A percentile compares a stretch with the other conserved stretches of the same genome.
phyloP scores from a whole-genome alignment of 2,888 invertebrate species.

The Pterobdella sp. region DNA sequence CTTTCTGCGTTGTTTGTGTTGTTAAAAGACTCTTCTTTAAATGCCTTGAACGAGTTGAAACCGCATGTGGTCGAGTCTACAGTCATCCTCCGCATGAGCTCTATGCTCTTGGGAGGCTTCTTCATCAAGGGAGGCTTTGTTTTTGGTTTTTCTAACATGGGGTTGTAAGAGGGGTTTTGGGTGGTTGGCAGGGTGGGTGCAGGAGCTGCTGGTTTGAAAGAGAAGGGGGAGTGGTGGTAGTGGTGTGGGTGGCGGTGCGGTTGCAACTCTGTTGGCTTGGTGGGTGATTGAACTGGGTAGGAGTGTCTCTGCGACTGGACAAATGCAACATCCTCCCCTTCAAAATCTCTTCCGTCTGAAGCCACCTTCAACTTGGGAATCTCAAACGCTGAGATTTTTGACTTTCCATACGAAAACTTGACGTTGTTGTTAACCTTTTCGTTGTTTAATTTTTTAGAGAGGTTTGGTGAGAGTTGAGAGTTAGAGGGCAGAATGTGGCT shows the following conservation, averaged over 20 bases:
- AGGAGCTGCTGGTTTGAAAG: neutral
- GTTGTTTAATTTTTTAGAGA: neutral
- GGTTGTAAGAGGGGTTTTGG: conserved; percentile 43
- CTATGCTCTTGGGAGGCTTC: conserved; percentile 44
- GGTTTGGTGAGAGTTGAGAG: neutral
- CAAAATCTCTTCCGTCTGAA: neutral
- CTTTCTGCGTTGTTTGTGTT: neutral
- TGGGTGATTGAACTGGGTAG: neutral
- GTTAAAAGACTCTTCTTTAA: neutral
- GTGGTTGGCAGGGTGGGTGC: conserved; percentile 51
- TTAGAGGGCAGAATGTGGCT: neutral
- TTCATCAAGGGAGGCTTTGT: conserved; percentile 73
- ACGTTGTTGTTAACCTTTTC: neutral
- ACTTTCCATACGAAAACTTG: neutral
- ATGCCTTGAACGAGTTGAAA: neutral
- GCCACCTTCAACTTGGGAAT: conserved; percentile 1
- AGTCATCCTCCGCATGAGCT: conserved; percentile 26
- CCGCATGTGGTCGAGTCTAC: neutral
- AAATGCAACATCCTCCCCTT: neutral
- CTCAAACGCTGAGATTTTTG: neutral
- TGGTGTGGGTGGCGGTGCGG: conserved; percentile 8
- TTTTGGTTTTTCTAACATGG: conserved; percentile 51
- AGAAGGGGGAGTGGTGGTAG: neutral
- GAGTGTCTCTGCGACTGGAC: neutral
- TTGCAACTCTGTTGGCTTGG: neutral